These are phyloP conservation scores for Neocloeon triangulifer DNA, from an alignment of 1,140 invertebrate species.

Conservation along the genomic window DNA sequence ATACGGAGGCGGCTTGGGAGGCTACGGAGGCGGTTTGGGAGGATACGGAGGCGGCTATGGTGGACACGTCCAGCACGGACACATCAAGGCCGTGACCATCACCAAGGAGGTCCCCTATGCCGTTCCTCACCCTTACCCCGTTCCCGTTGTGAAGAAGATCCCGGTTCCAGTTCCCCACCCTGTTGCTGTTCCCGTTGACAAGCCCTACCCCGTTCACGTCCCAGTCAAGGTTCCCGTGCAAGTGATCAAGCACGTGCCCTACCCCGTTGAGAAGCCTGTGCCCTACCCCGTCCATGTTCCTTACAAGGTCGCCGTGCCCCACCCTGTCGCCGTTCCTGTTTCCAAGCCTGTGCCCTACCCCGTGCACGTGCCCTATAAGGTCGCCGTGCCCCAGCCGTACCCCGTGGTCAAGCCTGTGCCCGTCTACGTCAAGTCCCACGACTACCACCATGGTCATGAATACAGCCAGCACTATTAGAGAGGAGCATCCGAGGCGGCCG, in stretches of 20 bases:
- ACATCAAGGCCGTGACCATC: conserved; percentile 20
- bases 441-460: too few species aligned
- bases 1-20: background rate
- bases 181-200: conserved; percentile 10
- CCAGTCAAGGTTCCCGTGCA: conserved; percentile 8
- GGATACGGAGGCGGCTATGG: conserved; percentile 9
- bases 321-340: conserved; percentile 10
- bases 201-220: conserved; percentile 7
- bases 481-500: too few species aligned
- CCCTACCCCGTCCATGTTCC: conserved; percentile 12
- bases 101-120: conserved; percentile 20
- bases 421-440: conserved; percentile 6
- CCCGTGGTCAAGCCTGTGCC: conserved; percentile 9
- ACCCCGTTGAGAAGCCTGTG: background rate
- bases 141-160: conserved; percentile 19
- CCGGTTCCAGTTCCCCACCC: conserved; percentile 10
- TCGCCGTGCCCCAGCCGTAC: conserved; percentile 9
- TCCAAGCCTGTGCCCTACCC: conserved; percentile 10
- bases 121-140: conserved; percentile 21
- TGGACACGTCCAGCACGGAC: conserved; percentile 13
- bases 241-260: conserved; percentile 7
- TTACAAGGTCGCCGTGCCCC: conserved; percentile 11
- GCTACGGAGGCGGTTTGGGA: background rate
- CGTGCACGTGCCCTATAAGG: conserved; percentile 9
- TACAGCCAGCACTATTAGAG: too few species aligned